Evolutionary conservation across 2,888 invertebrate species (phyloP), one percentile per base, ranked within the genome.

Genomic region (Erebia palarica): DNA sequence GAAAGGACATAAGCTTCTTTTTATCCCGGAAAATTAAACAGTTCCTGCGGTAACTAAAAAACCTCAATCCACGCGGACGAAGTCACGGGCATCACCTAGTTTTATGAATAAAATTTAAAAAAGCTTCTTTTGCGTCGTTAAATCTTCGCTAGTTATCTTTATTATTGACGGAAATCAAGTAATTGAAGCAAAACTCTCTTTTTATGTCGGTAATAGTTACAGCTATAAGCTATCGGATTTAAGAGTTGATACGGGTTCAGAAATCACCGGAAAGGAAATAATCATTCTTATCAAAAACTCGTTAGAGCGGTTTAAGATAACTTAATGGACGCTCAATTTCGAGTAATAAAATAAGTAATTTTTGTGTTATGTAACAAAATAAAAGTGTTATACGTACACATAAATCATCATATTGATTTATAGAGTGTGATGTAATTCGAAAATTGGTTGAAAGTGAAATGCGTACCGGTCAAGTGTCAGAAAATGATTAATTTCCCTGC

Each of bases 241-340:
- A 58, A 36, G 10, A 49, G 47, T 21, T 11, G 69, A 51, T 55
- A 61, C 69, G 59, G 67, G 69, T 64, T 65, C 67, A 44, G 59
- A 70, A 65, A 70, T 70, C 59, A 65, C 68, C 68, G 73, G 73
- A 73, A 70, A 73, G 70, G 70, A 73, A 70, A 70, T 65, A 73
- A 71, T 70, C 36, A 66, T 63, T 27, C 51, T 42, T 64, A 64
- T 61, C 49, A 64, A 58, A 63, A 68, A 68, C 58, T 58, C 27
- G 51, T 57, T 67, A 51, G 18, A 63, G 67, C 49, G 51, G 57
- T 71, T 51, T 44, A 59, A 47, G 68, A 58, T 61, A 65, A 59
- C 59, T 68, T 68, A 59, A 68, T 68, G 14, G 14, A 64, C 47
- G 57, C 14, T 36, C 66, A n/a, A 57, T 47, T 47, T 66, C 47